phyloP scores from a whole-genome alignment of 2,888 invertebrate genomes.

The Steinernema carpocapsae region DNA sequence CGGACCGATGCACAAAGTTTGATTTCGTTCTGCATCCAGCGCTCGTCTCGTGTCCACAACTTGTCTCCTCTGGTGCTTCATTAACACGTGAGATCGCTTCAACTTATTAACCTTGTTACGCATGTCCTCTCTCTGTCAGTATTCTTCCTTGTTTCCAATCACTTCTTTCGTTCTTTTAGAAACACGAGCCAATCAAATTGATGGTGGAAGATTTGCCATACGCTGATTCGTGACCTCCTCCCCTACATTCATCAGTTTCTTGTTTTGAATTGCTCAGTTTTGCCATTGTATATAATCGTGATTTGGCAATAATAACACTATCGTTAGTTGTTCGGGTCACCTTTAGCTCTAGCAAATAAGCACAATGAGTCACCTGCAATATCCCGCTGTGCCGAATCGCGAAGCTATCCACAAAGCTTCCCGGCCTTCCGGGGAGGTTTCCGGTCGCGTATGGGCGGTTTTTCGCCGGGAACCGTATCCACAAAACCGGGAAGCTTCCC shows the following conservation, averaged over 20 bases:
- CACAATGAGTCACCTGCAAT: no score
- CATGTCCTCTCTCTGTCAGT: not conserved
- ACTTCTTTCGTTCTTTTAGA: conserved; percentile 39
- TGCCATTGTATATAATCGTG: conserved; percentile 29
- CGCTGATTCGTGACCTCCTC: conserved; percentile 47
- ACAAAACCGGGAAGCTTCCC: no score
- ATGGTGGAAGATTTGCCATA: conserved; percentile 65
- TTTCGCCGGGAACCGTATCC: no score
- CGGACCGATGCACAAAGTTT: conserved; percentile 28
- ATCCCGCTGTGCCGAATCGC: no score
- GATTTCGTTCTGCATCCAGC: not conserved
- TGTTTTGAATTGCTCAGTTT: conserved; percentile 3
- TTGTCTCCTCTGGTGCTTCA: conserved; percentile 28
- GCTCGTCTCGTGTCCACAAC: not conserved
- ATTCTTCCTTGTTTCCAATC: not conserved
- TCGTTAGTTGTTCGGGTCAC: no score
- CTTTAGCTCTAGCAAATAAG: no score
- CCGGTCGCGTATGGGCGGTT: no score
- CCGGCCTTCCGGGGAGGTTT: no score
- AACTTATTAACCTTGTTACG: not conserved
- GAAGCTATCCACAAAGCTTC: no score
- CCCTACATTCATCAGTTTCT: conserved; percentile 9
- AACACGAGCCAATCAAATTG: conserved; percentile 62
- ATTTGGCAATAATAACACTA: not conserved
- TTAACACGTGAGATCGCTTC: conserved; percentile 29